Base-by-base conservation (phyloP, 2,888 invertebrate genomes). In the Argyresthia albistria region DNA sequence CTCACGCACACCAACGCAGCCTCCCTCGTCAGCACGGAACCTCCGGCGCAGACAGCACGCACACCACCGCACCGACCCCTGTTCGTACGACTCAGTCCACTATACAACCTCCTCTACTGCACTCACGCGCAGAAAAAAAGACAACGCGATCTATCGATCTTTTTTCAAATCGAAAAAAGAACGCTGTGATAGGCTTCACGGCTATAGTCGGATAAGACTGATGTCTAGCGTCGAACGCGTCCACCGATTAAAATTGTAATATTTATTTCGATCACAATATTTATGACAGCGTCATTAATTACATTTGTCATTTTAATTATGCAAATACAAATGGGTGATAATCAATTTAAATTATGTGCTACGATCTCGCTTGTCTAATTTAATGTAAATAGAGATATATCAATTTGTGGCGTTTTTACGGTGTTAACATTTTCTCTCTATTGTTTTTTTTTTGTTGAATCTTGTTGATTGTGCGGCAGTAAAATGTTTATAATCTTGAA, bases 81-180 rank as follows among this genome's bases (percentile, higher is more conserved):
- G 69, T 74, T 83, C 82, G 67, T 76, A 80, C 82, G 83, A 83
- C 86, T 81, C 84, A 82, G 84, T 86, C 84, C 84, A 69, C 70
- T 73, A 86, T 73, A 84, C 80, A 80, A 81, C 86, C 83, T 87
- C 87, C 73, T 80, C 80, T 79, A 76, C 81, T 84, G 84, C 87
- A 87, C 87, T 87, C 87, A 86, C 86, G 84, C 87, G 84, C 84
- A 86, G 70, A 76, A 84, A 86, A 54, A 86, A 83, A 84, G 76
- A 80, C 76, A 80, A 79, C 76, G 82, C 82, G 83, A 81, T 82
- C 83, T 83, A 82, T 84, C 81, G 82, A 82, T 81, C 80, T 84
- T 87, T 86, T 80, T 82, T 74, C 70, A 73, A 81, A 76, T 70
- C 68, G 69, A 77, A 81, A 82, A 82, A 78, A 76, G 70, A 65